Evolutionary conservation across 2,888 invertebrate genomes (phyloP).

Genomic region (Chydorus sphaericus): DNA sequence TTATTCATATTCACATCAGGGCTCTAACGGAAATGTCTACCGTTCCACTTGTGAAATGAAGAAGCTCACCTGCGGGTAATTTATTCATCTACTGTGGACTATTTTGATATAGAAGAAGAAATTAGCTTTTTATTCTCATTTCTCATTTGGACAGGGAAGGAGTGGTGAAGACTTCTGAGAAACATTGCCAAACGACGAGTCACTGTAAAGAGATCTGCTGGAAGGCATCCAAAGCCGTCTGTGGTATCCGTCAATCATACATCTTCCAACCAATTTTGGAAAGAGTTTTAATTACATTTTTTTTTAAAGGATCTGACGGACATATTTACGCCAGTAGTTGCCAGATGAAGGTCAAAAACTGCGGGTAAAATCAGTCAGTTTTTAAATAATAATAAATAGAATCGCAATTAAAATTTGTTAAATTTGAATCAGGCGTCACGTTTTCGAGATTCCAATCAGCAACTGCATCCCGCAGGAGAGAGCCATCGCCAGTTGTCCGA

Average conservation of each 20-base stretch:
- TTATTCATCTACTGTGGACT: background rate
- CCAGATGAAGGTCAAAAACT: conserved; percentile 81
- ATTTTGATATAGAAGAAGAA: background rate
- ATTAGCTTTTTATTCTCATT: no score
- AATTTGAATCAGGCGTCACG: conserved; percentile 50
- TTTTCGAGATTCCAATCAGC: conserved; percentile 81
- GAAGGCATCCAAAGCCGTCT: conserved; percentile 33
- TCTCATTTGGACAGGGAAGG: no score
- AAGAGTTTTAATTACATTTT: no score
- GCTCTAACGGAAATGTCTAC: conserved; percentile 84
- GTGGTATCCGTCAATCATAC: no score
- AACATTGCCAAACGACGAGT: conserved; percentile 78
- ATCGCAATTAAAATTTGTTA: background rate
- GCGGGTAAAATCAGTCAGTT: conserved; percentile 45
- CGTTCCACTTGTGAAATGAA: conserved; percentile 89
- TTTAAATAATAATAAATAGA: background rate
- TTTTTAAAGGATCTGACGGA: conserved; percentile 75
- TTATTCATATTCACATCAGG: no score
- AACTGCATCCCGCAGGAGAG: conserved; percentile 50
- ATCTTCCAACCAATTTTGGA: no score
- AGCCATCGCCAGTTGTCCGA: conserved; percentile 36
- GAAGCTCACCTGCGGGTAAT: conserved; percentile 67
- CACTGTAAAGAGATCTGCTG: conserved; percentile 83
- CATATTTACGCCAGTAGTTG: conserved; percentile 78
- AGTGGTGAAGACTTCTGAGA: conserved; percentile 71